Evolutionary conservation across 2,888 invertebrate genomes (phyloP).

Genomic region (Cheiracanthium punctorium): DNA sequence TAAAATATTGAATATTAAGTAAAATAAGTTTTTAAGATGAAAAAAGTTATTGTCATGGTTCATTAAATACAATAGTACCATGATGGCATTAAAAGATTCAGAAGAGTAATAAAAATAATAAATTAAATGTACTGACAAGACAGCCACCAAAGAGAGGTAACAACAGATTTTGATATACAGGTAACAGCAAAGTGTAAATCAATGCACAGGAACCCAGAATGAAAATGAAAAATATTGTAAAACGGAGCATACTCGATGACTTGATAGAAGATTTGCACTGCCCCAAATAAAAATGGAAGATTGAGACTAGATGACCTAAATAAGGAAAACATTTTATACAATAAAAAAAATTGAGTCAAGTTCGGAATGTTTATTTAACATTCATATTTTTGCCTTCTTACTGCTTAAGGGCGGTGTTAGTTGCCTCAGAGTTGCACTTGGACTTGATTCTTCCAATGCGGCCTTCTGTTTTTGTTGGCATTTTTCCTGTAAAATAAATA

Average conservation of each 20-base stretch:
- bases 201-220: neutral
- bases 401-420: constrained; percentile 52
- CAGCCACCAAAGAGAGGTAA: no score
- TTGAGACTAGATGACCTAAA: constrained; percentile 40
- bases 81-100: no score
- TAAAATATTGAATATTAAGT: no score
- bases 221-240: neutral
- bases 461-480: constrained; percentile 27
- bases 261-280: constrained; percentile 36
- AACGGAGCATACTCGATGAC: neutral
- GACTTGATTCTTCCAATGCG: constrained; percentile 27
- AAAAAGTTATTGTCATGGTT: no score
- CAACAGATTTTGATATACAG: no score
- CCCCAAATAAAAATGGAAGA: constrained; percentile 25
- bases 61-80: no score
- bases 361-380: neutral
- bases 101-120: no score
- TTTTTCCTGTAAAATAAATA: constrained; percentile 24
- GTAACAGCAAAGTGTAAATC: neutral
- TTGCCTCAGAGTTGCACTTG: constrained; percentile 33
- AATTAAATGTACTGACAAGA: no score
- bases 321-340: constrained; percentile 9
- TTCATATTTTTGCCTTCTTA: constrained; percentile 27
- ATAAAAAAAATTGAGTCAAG: neutral
- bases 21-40: no score